Evolutionary conservation across 2,888 invertebrate genomes (phyloP), one percentile per base, ranked within the genome.

Genomic region (Drosophila lacicola): DNA sequence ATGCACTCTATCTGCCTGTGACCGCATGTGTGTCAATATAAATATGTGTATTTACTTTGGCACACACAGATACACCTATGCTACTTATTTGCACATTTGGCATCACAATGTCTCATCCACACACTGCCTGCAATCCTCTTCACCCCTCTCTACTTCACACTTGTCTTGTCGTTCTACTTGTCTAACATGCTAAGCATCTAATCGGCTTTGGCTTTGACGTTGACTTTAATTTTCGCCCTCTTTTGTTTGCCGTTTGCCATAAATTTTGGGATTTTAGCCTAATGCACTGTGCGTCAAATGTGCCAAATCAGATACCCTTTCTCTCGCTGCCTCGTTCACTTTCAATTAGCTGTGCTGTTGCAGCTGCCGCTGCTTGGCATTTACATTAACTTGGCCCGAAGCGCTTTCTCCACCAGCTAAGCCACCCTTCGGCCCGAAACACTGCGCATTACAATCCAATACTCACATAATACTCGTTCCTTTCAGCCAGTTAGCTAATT

Each of bases 1-100:
- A 83, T 83, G 89, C 89, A 88, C 83, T 83, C 81, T 84, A 88
- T 83, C 84, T 83, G 77, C 57, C 55, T 19, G 42, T 65, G 64
- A 44, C 74, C 74, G 56, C 78, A 75, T 74, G 45, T 75, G 61
- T 78, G 75, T 78, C 75, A 78, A 75, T 78, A 74, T 74, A 76
- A 61, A 78, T 78, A 73, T 60, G 68, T 78, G 47, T 74, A 69
- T 78, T 47, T 71, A 60, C 67, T 73, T 47, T 33, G 13, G 25
- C 25, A 53, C 37, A 29, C 47, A 21, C 29, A n/a, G n/a, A 55
- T 41, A 53, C 14, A 33, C 13, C 37, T 68, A 61, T 64, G 80
- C 83, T 82, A 39, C 41, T 82, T 80, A 78, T 85, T 78, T 74
- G 61, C 73, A 49, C 82, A 70, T 62, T 64, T 62, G 53, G 65